Conservation (phyloP, 2,797 vertebrate species). For the Lutjanus campechanus region DNA sequence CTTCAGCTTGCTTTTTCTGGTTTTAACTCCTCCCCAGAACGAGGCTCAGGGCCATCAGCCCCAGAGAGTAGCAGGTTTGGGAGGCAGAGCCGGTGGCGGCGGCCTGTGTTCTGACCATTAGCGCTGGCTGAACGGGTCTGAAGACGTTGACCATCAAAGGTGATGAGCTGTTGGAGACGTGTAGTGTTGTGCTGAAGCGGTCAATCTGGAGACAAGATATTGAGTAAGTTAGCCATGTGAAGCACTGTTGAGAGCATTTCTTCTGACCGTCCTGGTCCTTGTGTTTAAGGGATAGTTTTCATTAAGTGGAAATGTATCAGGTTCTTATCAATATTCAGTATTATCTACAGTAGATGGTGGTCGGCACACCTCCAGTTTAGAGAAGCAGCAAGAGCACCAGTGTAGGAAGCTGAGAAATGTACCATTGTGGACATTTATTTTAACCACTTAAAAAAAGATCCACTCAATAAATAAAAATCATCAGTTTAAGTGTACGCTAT, state of each 20-base stretch:
- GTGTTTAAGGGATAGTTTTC: neutral
- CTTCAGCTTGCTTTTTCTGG: neutral
- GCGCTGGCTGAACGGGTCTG: constrained; percentile 50
- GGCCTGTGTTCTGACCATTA: constrained; percentile 26
- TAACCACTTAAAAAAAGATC: too few relatives aligned
- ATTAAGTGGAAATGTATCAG: too few relatives aligned
- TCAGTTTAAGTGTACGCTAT: too few relatives aligned
- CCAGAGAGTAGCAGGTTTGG: constrained; percentile 37
- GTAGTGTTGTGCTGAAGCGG: constrained; percentile 63
- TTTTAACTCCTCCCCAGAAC: constrained; percentile 25
- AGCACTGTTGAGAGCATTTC: neutral
- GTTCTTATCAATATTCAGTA: too few relatives aligned
- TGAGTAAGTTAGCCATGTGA: neutral
- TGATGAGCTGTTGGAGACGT: neutral
- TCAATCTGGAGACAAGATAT: constrained; percentile 72
- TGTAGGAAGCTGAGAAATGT: too few relatives aligned
- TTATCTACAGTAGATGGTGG: too few relatives aligned
- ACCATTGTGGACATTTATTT: too few relatives aligned
- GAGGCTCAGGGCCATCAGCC: constrained; percentile 54
- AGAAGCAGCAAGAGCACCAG: too few relatives aligned
- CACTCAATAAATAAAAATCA: too few relatives aligned
- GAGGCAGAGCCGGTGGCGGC: neutral
- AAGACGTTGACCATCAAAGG: constrained; percentile 49
- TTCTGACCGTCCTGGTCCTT: too few relatives aligned
- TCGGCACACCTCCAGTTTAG: too few relatives aligned